phyloP scores from a whole-genome alignment of 2,797 vertebrate genomes.

The Uromys caudimaculatus region DNA sequence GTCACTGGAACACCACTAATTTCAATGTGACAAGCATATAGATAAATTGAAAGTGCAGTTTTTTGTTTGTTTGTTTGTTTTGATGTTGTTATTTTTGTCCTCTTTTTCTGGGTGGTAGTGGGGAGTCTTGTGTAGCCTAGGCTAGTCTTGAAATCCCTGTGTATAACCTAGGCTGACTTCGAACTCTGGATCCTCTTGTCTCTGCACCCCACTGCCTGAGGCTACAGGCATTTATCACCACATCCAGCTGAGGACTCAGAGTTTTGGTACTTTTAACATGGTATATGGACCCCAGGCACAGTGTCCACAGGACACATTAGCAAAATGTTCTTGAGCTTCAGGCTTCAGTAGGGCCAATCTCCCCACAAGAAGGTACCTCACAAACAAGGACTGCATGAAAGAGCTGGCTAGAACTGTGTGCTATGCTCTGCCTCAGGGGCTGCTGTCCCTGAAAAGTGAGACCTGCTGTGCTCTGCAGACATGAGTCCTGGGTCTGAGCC shows the following conservation, averaged over 20 bases:
- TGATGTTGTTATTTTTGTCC: not conserved
- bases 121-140: not conserved
- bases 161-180: not conserved
- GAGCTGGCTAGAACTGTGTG: fast-evolving
- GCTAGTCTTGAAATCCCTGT: not conserved
- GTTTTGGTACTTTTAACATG: not conserved
- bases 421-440: no score
- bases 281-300: fast-evolving
- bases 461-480: not conserved
- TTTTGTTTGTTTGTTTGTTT: not conserved
- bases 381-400: fast-evolving
- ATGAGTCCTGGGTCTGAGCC: not conserved
- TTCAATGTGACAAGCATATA: not conserved
- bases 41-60: not conserved
- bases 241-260: not conserved
- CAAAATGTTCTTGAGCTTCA: no score
- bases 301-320: not conserved
- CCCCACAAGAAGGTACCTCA: fast-evolving
- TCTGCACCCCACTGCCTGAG: not conserved
- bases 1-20: no score
- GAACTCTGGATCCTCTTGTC: not conserved
- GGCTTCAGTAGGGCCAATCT: not conserved
- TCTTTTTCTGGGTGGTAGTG: not conserved
- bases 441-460: not conserved
- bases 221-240: not conserved